Percentiles rank a stretch among this genome's conserved stretches.
These are phyloP conservation scores for Ctena decussata DNA, from an alignment of 2,888 invertebrate species.

Conservation along the genomic window DNA sequence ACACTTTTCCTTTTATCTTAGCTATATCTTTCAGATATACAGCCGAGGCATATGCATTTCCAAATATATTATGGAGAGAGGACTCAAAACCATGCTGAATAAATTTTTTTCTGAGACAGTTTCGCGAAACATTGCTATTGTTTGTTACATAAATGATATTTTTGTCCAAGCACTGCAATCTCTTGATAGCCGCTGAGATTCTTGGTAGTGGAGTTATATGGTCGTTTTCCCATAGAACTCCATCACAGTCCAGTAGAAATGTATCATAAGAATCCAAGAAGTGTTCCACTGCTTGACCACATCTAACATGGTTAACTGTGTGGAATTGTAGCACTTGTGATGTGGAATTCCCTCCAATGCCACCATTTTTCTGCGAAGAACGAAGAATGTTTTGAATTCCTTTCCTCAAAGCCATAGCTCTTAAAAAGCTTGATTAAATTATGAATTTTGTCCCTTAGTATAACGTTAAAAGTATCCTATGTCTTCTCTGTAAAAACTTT, in stretches of 20 bases:
- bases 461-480: too few species aligned
- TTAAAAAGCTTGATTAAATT: too few species aligned
- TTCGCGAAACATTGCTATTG: slow-evolving; percentile 75
- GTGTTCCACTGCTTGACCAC: slow-evolving; percentile 23
- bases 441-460: too few species aligned
- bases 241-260: slow-evolving; percentile 80
- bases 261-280: slow-evolving; percentile 76
- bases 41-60: slow-evolving; percentile 93
- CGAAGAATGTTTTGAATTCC: background rate
- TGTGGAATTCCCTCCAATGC: background rate
- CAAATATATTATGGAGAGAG: slow-evolving; percentile 91
- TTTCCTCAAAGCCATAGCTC: background rate
- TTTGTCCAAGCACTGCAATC: slow-evolving; percentile 69
- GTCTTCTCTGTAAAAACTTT: too few species aligned
- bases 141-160: slow-evolving; percentile 79
- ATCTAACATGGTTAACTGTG: background rate
- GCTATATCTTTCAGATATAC: slow-evolving; percentile 91
- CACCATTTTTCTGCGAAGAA: too few species aligned
- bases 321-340: background rate
- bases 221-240: slow-evolving; percentile 79
- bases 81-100: slow-evolving; percentile 73
- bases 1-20: slow-evolving; percentile 92
- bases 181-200: slow-evolving; percentile 68
- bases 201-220: slow-evolving; percentile 75
- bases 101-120: slow-evolving; percentile 72